phyloP scores from a whole-genome alignment of 2,888 invertebrate species.

The Scrobipalpa atriplicella region DNA sequence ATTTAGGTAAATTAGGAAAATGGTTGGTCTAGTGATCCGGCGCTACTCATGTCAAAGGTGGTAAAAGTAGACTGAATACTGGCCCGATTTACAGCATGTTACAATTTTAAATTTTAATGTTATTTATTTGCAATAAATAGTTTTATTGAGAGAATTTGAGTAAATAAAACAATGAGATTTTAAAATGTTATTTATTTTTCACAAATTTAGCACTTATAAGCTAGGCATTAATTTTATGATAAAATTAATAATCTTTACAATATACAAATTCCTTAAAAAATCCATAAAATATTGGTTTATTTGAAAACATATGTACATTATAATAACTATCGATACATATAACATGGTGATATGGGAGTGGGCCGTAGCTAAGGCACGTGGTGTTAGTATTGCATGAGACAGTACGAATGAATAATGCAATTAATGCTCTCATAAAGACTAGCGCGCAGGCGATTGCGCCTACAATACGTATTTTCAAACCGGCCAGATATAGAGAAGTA shows the following conservation, averaged over 20 bases:
- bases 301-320: slow-evolving; percentile 81
- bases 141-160: slow-evolving; percentile 26
- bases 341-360: slow-evolving; percentile 76
- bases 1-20: no score
- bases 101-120: slow-evolving; percentile 26
- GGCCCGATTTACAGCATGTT: slow-evolving; percentile 19
- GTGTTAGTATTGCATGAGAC: slow-evolving; percentile 63
- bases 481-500: not conserved
- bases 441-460: not conserved
- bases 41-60: no score
- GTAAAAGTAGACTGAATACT: no score
- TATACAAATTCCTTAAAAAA: slow-evolving; percentile 82
- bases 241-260: slow-evolving; percentile 83
- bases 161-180: slow-evolving; percentile 69
- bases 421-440: not conserved
- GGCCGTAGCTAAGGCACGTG: slow-evolving; percentile 79
- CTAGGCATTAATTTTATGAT: slow-evolving; percentile 82
- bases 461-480: not conserved
- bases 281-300: slow-evolving; percentile 82
- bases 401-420: slow-evolving; percentile 2
- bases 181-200: slow-evolving; percentile 81
- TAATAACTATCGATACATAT: slow-evolving; percentile 76
- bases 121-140: slow-evolving; percentile 32
- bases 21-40: no score
- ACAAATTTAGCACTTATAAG: slow-evolving; percentile 80